These are phyloP conservation scores for Cirrhinus mrigala DNA, from an alignment of 2,797 vertebrate genomes.

Conservation along the genomic window DNA sequence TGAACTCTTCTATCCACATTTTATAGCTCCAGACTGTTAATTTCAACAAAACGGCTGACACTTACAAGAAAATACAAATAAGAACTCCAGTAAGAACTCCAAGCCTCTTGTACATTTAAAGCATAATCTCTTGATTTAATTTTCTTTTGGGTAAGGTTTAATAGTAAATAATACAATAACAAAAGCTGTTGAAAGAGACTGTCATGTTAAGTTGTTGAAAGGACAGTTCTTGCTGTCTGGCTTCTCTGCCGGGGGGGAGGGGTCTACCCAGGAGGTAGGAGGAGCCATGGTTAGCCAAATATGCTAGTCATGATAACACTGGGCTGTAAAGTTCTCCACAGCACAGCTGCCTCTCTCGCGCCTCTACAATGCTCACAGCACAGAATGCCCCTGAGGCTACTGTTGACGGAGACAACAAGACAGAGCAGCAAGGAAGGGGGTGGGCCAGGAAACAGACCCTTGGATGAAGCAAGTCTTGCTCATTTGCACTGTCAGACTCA, in stretches of 20 bases:
- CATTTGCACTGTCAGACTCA: constrained; percentile 58
- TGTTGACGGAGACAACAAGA: constrained; percentile 50
- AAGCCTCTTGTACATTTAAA: background rate
- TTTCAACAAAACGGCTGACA: background rate
- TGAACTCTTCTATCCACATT: background rate
- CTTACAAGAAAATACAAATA: background rate
- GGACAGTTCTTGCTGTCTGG: background rate
- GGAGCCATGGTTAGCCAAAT: constrained; percentile 32
- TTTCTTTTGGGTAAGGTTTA: background rate
- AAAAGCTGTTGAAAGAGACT: background rate
- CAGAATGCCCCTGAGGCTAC: constrained; percentile 61
- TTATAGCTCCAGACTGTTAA: background rate
- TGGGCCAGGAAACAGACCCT: constrained; percentile 63
- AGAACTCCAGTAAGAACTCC: background rate
- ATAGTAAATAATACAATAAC: background rate
- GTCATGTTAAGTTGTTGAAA: background rate
- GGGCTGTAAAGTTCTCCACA: constrained; percentile 65
- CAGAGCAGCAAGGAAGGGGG: constrained; percentile 26
- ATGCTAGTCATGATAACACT: constrained; percentile 65
- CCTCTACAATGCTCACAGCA: constrained; percentile 51
- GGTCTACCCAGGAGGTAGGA: constrained; percentile 11
- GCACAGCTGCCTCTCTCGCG: background rate
- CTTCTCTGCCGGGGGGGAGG: background rate
- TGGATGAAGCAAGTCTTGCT: constrained; percentile 51
- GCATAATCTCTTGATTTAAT: background rate